phyloP scores from a whole-genome alignment of 2,888 invertebrate genomes.

The Drosophila melanocephala region DNA sequence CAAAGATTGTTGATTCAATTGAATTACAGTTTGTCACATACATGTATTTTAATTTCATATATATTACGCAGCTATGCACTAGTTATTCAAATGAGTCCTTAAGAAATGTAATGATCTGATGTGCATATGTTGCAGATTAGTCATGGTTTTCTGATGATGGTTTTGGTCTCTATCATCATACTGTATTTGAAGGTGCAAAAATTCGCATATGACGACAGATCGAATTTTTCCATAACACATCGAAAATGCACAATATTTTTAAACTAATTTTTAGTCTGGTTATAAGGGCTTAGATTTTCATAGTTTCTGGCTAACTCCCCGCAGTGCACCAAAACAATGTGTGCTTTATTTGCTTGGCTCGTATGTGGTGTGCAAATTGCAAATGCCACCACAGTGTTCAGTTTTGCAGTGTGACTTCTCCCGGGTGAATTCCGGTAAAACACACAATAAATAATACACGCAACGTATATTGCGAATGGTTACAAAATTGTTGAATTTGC shows the following conservation, averaged over 20 bases:
- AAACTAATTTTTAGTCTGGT: not conserved
- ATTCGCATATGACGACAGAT: not conserved
- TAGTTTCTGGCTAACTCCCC: not conserved
- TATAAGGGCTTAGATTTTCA: not conserved
- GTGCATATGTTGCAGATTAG: not conserved
- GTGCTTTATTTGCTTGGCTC: not conserved
- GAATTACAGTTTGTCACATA: not conserved
- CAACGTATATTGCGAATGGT: constrained; percentile 6
- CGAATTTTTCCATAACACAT: not conserved
- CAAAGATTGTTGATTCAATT: not conserved
- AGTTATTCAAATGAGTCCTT: not conserved
- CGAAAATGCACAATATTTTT: not conserved
- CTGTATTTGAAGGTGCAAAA: not conserved
- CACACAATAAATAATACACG: constrained; percentile 22
- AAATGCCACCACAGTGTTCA: constrained; percentile 8
- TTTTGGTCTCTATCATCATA: not conserved
- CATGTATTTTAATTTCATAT: not conserved
- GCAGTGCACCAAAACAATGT: not conserved
- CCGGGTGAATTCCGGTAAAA: not conserved
- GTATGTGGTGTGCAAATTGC: constrained; percentile 1
- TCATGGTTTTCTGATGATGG: not conserved
- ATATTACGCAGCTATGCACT: not conserved
- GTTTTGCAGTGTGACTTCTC: constrained; percentile 1
- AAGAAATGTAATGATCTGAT: not conserved
- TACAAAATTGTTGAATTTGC: constrained; percentile 5